Conservation (phyloP, 2,888 invertebrate species). For the Hypsopygia costalis region DNA sequence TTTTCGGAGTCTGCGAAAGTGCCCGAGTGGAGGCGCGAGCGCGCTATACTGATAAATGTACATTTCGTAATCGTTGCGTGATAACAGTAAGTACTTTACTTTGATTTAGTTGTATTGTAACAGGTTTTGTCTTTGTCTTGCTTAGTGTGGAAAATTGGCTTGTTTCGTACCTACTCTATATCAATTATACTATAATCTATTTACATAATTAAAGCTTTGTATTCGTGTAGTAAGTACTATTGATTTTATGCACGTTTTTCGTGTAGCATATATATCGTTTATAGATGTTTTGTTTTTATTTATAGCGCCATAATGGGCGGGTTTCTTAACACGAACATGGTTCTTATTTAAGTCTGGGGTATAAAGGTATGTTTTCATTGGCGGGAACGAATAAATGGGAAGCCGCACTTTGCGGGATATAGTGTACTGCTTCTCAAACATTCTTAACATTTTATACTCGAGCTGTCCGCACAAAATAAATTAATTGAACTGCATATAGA, state of each 20-base stretch:
- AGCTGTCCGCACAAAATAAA: too few relatives aligned
- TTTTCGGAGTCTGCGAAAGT: constrained; percentile 57
- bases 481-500: too few relatives aligned
- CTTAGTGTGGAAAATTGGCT: constrained; percentile 8
- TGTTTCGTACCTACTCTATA: constrained; percentile 8
- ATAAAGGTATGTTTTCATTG: not conserved
- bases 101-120: constrained; percentile 25
- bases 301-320: not conserved
- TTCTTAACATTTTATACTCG: too few relatives aligned
- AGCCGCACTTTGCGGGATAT: too few relatives aligned
- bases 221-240: not conserved
- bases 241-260: not conserved
- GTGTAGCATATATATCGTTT: not conserved
- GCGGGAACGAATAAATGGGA: too few relatives aligned
- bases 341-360: not conserved
- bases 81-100: constrained; percentile 66
- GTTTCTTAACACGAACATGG: not conserved
- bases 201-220: not conserved
- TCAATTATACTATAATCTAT: constrained; percentile 1
- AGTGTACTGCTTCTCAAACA: too few relatives aligned
- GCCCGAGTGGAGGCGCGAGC: constrained; percentile 36
- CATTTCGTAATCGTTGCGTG: constrained; percentile 67
- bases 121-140: constrained; percentile 17
- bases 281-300: not conserved
- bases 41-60: constrained; percentile 61